Percentiles rank a stretch among this genome's conserved stretches.
phyloP scores from a whole-genome alignment of 2,888 invertebrate genomes.

The Limnephilus rhombicus region DNA sequence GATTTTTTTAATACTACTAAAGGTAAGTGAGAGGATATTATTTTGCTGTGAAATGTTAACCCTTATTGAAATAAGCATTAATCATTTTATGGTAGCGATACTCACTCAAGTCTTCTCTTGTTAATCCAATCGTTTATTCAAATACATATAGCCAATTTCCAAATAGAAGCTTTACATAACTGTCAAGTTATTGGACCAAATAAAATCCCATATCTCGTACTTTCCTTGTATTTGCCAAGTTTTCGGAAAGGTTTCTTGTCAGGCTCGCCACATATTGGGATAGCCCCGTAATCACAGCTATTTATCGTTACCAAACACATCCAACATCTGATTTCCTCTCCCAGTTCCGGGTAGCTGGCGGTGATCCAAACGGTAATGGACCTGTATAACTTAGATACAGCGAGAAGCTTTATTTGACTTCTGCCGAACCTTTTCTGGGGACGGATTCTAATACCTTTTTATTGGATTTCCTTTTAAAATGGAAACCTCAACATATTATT shows the following conservation, averaged over 20 bases:
- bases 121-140: background rate
- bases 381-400: constrained; percentile 23
- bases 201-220: background rate
- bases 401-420: background rate
- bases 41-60: too few relatives aligned
- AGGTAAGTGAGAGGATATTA: too few relatives aligned
- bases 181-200: background rate
- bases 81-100: too few relatives aligned
- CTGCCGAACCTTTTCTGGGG: background rate
- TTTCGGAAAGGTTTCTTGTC: background rate
- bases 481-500: background rate
- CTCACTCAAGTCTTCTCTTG: background rate
- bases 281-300: constrained; percentile 17
- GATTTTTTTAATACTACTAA: too few relatives aligned
- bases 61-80: too few relatives aligned
- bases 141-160: background rate
- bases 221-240: background rate
- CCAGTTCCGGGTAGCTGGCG: constrained; percentile 6
- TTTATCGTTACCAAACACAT: constrained; percentile 32
- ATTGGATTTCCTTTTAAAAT: background rate
- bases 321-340: constrained; percentile 17
- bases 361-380: constrained; percentile 6
- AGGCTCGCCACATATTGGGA: constrained; percentile 8
- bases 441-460: background rate
- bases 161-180: background rate